Evolutionary conservation across 2,888 invertebrate genomes (phyloP).

Genomic region (Diplolepis rosae): DNA sequence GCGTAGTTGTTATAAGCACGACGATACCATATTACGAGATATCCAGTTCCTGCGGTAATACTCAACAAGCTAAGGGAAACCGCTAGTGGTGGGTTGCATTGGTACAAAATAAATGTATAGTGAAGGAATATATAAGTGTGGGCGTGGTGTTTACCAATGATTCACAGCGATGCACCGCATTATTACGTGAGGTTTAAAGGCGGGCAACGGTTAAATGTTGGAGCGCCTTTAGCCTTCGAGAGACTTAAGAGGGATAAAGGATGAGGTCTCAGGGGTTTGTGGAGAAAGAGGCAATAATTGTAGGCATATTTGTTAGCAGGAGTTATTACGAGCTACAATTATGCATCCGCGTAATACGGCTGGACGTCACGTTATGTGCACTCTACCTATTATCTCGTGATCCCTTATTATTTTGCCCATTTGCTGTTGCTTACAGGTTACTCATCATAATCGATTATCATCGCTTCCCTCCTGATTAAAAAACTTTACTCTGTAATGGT

Average conservation of each 20-base stretch:
- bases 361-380: slow-evolving; percentile 51
- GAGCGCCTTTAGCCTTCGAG: slow-evolving; percentile 46
- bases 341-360: slow-evolving; percentile 60
- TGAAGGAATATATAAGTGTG: slow-evolving; percentile 40
- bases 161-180: slow-evolving; percentile 53
- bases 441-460: slow-evolving; percentile 33
- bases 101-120: slow-evolving; percentile 44
- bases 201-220: slow-evolving; percentile 35
- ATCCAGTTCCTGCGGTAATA: slow-evolving; percentile 5
- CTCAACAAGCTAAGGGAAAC: slow-evolving; percentile 12
- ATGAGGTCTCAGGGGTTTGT: slow-evolving; percentile 51
- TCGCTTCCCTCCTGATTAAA: slow-evolving; percentile 37
- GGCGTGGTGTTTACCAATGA: slow-evolving; percentile 51
- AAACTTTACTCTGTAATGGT: neutral
- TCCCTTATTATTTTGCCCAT: slow-evolving; percentile 40
- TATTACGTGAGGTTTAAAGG: slow-evolving; percentile 60
- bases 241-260: slow-evolving; percentile 53
- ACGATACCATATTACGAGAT: slow-evolving; percentile 9
- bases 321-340: slow-evolving; percentile 58
- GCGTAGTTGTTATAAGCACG: neutral
- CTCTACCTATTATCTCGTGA: slow-evolving; percentile 27
- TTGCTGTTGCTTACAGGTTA: slow-evolving; percentile 13
- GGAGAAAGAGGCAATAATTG: slow-evolving; percentile 55
- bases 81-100: slow-evolving; percentile 30
- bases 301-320: slow-evolving; percentile 61